Percentiles rank a stretch among this genome's conserved stretches.
Conservation (phyloP, 2,113 vertebrate species). For the Tragelaphus strepsiceros region DNA sequence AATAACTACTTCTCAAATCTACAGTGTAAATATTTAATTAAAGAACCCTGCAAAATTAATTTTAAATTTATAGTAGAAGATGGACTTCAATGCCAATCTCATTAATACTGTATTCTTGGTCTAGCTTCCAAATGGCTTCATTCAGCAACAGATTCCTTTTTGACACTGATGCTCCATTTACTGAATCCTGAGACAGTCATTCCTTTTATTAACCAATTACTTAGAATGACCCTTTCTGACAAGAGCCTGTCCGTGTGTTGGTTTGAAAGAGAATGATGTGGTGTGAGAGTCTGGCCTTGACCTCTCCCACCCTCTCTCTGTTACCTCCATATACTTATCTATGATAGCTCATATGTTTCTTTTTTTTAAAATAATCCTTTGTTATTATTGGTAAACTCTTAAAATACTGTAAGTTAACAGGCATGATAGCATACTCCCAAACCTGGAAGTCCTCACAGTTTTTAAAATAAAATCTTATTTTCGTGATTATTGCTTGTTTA, state of each 20-base stretch:
- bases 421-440: not conserved
- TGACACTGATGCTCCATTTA: constrained; percentile 86
- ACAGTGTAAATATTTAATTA: constrained; percentile 77
- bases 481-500: not conserved
- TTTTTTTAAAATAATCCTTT: constrained; percentile 15
- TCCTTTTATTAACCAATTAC: constrained; percentile 80
- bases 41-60: constrained; percentile 72
- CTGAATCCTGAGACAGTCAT: constrained; percentile 70
- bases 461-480: constrained; percentile 34
- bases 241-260: constrained; percentile 85
- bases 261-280: constrained; percentile 89
- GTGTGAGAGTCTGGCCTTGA: constrained; percentile 88
- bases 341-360: constrained; percentile 72
- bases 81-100: constrained; percentile 63
- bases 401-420: constrained; percentile 21
- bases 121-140: constrained; percentile 85
- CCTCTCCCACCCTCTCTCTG: constrained; percentile 82
- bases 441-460: constrained; percentile 7
- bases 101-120: constrained; percentile 72
- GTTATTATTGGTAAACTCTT: constrained; percentile 64
- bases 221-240: constrained; percentile 85
- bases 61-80: constrained; percentile 77
- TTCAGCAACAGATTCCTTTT: constrained; percentile 89
- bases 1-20: constrained; percentile 62
- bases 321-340: constrained; percentile 75